Evolutionary conservation across 2,113 vertebrate species (phyloP), one percentile per base, ranked within the genome.

Genomic region (Pluvialis apricaria): DNA sequence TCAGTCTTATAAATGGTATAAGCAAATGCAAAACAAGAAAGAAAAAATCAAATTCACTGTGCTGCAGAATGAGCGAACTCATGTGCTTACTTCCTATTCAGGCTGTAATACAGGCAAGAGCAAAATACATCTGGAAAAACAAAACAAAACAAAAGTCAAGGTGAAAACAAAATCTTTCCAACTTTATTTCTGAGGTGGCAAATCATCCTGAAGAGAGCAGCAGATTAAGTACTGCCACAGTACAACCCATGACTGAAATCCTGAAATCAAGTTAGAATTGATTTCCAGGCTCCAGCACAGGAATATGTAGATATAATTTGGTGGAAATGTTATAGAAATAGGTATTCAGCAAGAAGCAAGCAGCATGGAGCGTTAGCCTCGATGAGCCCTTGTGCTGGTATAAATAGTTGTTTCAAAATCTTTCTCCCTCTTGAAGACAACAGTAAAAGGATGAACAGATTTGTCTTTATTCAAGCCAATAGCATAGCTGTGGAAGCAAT

Each of bases 231-330:
- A 58, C 38, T 88, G 22, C 42, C 62, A 68, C 13, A 72, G 52
- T 26, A 90, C 58, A 79, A 68, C 44, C 88, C 62, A 90, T 76
- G 10, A 91, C n/a, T 86, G 81, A 77, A 88, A 79, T 81, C 17
- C 65, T 95, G 76, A 89, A 96, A 96, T 94, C 57, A 78, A 93
- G 77, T 94, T 83, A 92, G 24, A 92, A 96, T 81, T 69, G 25
- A 92, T 92, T 97, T 94, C 58, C 71, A 92, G 60, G 64, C 25
- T 78, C 25, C 24, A 87, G 11, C 55, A 82, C 42, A 71, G 34
- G 71, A 82, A 92, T 34, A 91, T 21, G 31, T 60, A 47, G 34
- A 66, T 75, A 29, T 45, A 90, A 86, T 55, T 87, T 70, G 44
- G 73, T 80, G 79, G 85, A 81, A 95, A 94, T 55, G n/a, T 29